A percentile compares a stretch with the other conserved stretches of the same genome.
Conservation (phyloP, 2,888 invertebrate species). For the Pycnomerus fuliginosus region DNA sequence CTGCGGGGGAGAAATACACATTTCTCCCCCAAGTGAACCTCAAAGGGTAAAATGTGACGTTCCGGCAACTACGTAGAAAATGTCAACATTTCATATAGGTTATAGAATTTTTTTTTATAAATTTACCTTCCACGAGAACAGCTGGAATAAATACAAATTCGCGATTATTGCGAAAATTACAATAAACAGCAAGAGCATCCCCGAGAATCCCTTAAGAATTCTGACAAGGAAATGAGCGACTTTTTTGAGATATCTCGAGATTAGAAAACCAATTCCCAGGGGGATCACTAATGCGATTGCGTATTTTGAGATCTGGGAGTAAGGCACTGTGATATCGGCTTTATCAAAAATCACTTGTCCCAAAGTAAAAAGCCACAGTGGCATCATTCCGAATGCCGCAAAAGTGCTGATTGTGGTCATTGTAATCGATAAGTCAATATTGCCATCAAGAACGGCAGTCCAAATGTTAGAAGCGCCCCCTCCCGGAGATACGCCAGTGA, state of each 20-base stretch:
- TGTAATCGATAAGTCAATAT: constrained; percentile 88
- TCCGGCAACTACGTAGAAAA: no score
- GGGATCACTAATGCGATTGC: constrained; percentile 78
- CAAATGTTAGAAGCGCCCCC: constrained; percentile 97
- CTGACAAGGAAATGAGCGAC: constrained; percentile 70
- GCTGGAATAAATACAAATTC: constrained; percentile 84
- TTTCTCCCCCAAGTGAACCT: no score
- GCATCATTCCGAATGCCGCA: constrained; percentile 87
- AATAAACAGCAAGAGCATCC: constrained; percentile 77
- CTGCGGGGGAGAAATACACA: no score
- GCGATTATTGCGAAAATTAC: constrained; percentile 83
- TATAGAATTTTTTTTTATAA: no score
- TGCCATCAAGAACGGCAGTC: constrained; percentile 88
- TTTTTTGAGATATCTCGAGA: constrained; percentile 69
- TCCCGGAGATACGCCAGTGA: constrained; percentile 87
- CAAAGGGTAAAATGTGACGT: no score
- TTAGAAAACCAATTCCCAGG: constrained; percentile 64
- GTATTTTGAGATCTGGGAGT: constrained; percentile 70
- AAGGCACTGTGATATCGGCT: constrained; percentile 75
- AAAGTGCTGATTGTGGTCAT: constrained; percentile 88
- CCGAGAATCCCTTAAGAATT: constrained; percentile 82
- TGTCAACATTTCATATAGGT: no score
- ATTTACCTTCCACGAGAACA: constrained; percentile 86
- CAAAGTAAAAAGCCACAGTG: constrained; percentile 86
- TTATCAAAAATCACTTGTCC: constrained; percentile 73